Conservation (phyloP, 2,113 vertebrate genomes). For the Recurvirostra avosetta region DNA sequence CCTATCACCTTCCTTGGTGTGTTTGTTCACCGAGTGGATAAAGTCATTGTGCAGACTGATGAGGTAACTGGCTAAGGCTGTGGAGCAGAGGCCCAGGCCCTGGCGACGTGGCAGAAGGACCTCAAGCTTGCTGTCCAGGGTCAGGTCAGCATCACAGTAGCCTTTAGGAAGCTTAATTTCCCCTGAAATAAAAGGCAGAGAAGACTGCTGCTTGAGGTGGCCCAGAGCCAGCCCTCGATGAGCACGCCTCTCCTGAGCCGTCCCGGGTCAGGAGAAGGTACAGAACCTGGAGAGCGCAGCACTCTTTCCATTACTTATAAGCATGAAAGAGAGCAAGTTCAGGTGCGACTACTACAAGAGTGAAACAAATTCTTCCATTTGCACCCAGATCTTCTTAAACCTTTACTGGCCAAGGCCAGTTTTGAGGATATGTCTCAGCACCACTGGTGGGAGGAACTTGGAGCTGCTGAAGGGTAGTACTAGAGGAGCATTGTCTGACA, state of each 20-base stretch:
- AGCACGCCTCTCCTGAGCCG: not conserved
- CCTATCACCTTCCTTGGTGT: slow-evolving; percentile 77
- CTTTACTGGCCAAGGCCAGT: not conserved
- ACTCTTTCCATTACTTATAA: rapidly evolving
- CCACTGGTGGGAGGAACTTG: not conserved
- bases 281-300: rapidly evolving
- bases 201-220: not conserved
- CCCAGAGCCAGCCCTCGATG: not conserved
- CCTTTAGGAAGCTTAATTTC: slow-evolving; percentile 86
- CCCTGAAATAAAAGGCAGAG: slow-evolving; percentile 67
- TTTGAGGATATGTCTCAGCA: not conserved
- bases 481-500: not conserved
- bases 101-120: slow-evolving; percentile 84
- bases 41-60: slow-evolving; percentile 88
- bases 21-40: slow-evolving; percentile 75
- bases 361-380: not conserved
- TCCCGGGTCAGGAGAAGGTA: not conserved
- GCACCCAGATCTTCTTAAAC: not conserved
- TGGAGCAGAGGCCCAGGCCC: slow-evolving; percentile 88
- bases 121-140: slow-evolving; percentile 73
- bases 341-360: not conserved
- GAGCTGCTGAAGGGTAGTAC: not conserved
- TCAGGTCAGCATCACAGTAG: slow-evolving; percentile 78
- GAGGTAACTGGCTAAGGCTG: slow-evolving; percentile 88
- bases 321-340: not conserved